Evolutionary conservation across 1,140 invertebrate species (phyloP), one percentile per base, ranked within the genome.

Genomic region (Myzus persicae): DNA sequence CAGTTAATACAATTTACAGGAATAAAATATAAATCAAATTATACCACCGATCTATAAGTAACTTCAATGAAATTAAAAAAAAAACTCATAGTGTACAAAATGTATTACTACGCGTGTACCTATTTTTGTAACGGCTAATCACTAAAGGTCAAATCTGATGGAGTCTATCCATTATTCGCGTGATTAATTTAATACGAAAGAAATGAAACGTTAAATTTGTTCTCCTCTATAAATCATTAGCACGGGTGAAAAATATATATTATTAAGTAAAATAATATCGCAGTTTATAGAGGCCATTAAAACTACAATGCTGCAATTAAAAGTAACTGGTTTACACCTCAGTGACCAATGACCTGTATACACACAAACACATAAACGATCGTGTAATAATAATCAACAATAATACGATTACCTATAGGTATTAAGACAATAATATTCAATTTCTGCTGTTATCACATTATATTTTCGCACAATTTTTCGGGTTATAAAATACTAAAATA

Each of bases 281-380:
- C 18, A 36, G 20, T 36, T 88, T 48, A 36, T 11, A 14, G 44
- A 38, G 20, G 42, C 18, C n/a, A 36, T 91, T 59, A 90, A 26
- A 40, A 91, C 40, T 36, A 91, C 40, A 76, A n/a, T 36, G 20
- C 14, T 11, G 67, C 67, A 91, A 91, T 91, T 91, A 91, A 91
- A 91, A 46, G 42, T 81, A 81, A 91, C 59, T 44, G 67, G n/a
- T 91, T 91, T 91, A 81, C 51, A 88, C n/a, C n/a, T 88, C 38
- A 91, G 59, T 76, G 24, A n/a, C 18, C 42, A 91, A 76, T 81
- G 40, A 91, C 90, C 90, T 36, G 42, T 4, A n/a, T 42, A 85
- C 9, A 31, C 59, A 76, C n/a, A n/a, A n/a, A 76, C 31, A n/a
- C 59, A 84, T 8, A 81, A 9, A 54, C 22, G 40, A 36, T 48